Percentiles rank a stretch among this genome's conserved stretches.
phyloP scores from a whole-genome alignment of 1,140 invertebrate genomes.

The Euura lappo region DNA sequence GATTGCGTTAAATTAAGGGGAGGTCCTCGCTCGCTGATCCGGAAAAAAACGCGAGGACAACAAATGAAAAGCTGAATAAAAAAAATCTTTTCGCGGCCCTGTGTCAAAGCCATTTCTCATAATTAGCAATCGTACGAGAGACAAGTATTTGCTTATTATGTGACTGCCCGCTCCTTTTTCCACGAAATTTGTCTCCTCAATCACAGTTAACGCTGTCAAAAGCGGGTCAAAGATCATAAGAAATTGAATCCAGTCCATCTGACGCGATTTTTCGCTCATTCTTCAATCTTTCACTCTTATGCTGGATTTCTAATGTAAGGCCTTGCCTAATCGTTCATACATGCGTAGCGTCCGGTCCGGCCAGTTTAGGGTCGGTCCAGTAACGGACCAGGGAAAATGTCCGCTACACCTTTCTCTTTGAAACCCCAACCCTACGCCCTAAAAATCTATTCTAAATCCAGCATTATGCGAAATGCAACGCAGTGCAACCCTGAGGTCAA shows the following conservation, averaged over 20 bases:
- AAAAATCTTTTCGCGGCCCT: not conserved
- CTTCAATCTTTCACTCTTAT: slow-evolving; percentile 22
- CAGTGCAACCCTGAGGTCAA: slow-evolving; percentile 41
- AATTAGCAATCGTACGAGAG: not conserved
- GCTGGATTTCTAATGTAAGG: not conserved
- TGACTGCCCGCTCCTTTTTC: too few species aligned
- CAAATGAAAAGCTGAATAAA: not conserved
- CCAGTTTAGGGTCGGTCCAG: slow-evolving; percentile 15
- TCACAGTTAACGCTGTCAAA: too few species aligned
- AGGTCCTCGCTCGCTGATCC: not conserved
- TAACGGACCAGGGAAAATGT: not conserved
- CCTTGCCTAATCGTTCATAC: slow-evolving; percentile 34
- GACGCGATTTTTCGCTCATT: slow-evolving; percentile 23
- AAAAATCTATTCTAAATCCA: not conserved
- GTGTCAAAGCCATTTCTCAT: not conserved
- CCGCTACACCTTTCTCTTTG: not conserved
- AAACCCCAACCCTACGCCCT: not conserved
- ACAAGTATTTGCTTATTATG: too few species aligned
- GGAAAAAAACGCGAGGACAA: not conserved
- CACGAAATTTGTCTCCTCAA: too few species aligned
- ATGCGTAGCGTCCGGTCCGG: slow-evolving; percentile 6
- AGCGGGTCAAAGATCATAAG: not conserved
- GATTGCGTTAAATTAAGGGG: not conserved
- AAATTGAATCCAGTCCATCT: slow-evolving; percentile 24
- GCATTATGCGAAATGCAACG: slow-evolving; percentile 20